Base-by-base conservation (phyloP, 2,113 vertebrate species). In the Zosterops pallidus region DNA sequence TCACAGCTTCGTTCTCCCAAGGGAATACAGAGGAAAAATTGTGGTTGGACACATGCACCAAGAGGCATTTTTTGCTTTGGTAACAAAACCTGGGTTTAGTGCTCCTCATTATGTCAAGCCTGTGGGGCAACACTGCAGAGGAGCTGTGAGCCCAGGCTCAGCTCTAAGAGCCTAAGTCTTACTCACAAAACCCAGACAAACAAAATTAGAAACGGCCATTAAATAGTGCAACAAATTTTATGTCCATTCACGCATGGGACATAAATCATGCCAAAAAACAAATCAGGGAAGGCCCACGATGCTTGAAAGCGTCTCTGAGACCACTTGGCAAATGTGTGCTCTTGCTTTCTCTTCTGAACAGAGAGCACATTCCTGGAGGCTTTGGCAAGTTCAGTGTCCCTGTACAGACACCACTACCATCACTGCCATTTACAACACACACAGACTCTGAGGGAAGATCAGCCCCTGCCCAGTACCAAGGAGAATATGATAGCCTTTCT, bases 281-380 rank as follows among this genome's bases (percentile, higher is more conserved):
- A 59, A 83, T 31, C 23, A 65, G 20, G 37, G 50, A 37, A 21
- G 11, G 19, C 5, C 22, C 44, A 78, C 35, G 17, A 65, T 12
- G 17, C 13, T 52, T 39, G 37, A 56, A 91, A 79, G n/a, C 5
- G 5, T 74, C 74, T 74, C 70, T 1, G 1, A 39, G 24, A 57
- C 12, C 0, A 0, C 47, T 13, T 35, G 21, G 20, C 7, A 70
- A 79, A 39, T 2, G 3, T 14, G 15, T 52, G 18, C 7, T 39
- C 26, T 62, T 5, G 2, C 31, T 86, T 15, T 9, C 33, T 49
- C 9, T 53, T 42, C 71, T 14, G 14, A 83, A 47, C 31, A 80
- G 44, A 76, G 6, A 55, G 17, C 9, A 37, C 0, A 2, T 16
- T 68, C 19, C 62, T 71, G 42, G 37, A 71, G 39, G 31, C 37